These are phyloP conservation scores for Drosophila triauraria DNA, from an alignment of 1,140 invertebrate species.

Conservation along the genomic window DNA sequence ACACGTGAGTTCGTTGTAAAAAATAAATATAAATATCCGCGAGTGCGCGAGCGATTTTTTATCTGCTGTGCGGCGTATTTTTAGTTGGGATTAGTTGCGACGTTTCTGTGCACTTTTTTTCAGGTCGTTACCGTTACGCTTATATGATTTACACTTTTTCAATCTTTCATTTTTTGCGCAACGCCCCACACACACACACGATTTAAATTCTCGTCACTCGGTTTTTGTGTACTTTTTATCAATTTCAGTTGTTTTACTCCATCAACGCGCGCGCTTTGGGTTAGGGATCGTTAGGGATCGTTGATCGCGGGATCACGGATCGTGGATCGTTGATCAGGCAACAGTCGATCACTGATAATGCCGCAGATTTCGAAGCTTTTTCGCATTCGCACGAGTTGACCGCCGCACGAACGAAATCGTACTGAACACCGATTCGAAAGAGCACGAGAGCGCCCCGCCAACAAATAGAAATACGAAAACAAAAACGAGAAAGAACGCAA, in stretches of 20 bases:
- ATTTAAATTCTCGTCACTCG: not conserved
- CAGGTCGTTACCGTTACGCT: conserved; percentile 45
- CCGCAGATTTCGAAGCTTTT: conserved; percentile 19
- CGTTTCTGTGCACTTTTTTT: conserved; percentile 16
- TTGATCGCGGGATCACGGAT: conserved; percentile 10
- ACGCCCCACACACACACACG: conserved; percentile 16
- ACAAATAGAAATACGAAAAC: conserved; percentile 58
- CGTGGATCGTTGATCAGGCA: conserved; percentile 9
- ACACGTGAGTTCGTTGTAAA: conserved; percentile 53
- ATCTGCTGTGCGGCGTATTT: conserved; percentile 47
- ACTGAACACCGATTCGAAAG: conserved; percentile 52
- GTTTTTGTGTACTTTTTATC: conserved; percentile 14
- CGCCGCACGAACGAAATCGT: conserved; percentile 70
- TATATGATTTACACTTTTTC: conserved; percentile 33
- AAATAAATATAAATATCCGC: conserved; percentile 32
- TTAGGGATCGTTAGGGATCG: conserved; percentile 7
- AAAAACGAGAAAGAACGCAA: conserved; percentile 35
- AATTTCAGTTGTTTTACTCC: conserved; percentile 16
- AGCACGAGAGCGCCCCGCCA: conserved; percentile 29
- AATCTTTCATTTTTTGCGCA: conserved; percentile 30
- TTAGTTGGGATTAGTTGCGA: conserved; percentile 55
- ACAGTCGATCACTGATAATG: conserved; percentile 39
- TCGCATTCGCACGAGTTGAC: conserved; percentile 42
- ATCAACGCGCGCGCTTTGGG: conserved; percentile 38
- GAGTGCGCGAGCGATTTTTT: conserved; percentile 27